Base-by-base conservation (phyloP, 2,888 invertebrate species). In the Nymphalis c-album region DNA sequence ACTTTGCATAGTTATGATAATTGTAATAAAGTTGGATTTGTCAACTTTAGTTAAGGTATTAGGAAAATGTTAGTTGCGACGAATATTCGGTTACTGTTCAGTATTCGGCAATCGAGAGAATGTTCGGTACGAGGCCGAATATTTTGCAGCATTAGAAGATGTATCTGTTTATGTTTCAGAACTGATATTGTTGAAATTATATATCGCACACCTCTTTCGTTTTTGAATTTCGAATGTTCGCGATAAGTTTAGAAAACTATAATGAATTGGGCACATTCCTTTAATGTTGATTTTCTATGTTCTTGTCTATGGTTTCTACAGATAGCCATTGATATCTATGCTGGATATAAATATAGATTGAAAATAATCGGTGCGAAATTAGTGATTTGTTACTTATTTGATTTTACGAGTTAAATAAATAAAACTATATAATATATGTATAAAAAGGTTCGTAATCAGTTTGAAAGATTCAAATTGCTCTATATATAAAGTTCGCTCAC, bases 91-190 rank as follows among this genome's bases (percentile, higher is more conserved):
- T 40, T 10, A 40, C 35, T 40, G 10, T 10, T 40, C 35, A 10
- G 35, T 40, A 40, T 40, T 40, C 40, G 40, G 13, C 13, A 40
- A 13, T 13, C 8, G 13, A 13, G 13, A 2, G 40, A 13, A 40
- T 40, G 4, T 40, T 13, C 40, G 40, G 40, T 40, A 40, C 10
- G 13, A 40, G 40, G 13, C 13, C 13, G 40, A 40, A 40, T 40
- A 40, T 40, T 40, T 40, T 3, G 13, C 40, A 40, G 10, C 13
- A 40, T 40, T 13, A 40, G 13, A 40, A 40, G 7, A 35, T 35
- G 13, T 13, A 40, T 40, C 53, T 53, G 17, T 55, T 55, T n/a
- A 55, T 55, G 26, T 17, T 55, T 55, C 7, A 55, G n/a, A 55
- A 55, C 17, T 31, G 53, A 26, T n/a, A 31, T 26, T 55, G 17